A percentile compares a stretch with the other conserved stretches of the same genome.
Conservation (phyloP, 2,888 invertebrate genomes). For the Tachina lurida region DNA sequence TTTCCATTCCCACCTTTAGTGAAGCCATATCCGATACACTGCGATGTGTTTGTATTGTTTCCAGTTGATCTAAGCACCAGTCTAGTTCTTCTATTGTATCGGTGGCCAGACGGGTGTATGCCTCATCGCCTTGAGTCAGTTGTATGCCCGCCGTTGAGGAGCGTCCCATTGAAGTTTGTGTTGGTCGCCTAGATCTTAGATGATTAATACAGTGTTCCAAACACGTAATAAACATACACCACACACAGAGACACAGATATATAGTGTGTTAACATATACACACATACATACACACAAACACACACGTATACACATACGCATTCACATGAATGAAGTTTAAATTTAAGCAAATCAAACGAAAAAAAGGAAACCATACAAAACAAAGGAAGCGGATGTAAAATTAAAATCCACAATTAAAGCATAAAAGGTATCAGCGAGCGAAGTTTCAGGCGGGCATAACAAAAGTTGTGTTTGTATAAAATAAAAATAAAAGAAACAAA, state of each 20-base stretch:
- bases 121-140: conserved; percentile 87
- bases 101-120: conserved; percentile 95
- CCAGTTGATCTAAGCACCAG: conserved; percentile 99
- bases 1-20: conserved; percentile 90
- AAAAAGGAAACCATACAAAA: conserved; percentile 33
- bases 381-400: conserved; percentile 53
- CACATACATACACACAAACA: conserved; percentile 58
- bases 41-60: conserved; percentile 99
- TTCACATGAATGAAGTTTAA: conserved; percentile 47
- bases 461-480: conserved; percentile 40
- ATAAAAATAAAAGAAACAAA: conserved; percentile 53
- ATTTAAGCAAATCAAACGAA: conserved; percentile 38
- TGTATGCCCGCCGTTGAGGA: conserved; percentile 82
- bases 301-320: conserved; percentile 55
- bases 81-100: conserved; percentile 99
- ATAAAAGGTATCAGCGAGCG: conserved; percentile 43
- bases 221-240: conserved; percentile 66
- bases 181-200: conserved; percentile 83
- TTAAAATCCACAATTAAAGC: conserved; percentile 44
- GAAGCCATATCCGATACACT: conserved; percentile 99
- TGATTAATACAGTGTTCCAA: conserved; percentile 79
- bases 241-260: conserved; percentile 45
- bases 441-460: conserved; percentile 58
- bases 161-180: conserved; percentile 81
- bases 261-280: conserved; percentile 55